Evolutionary conservation across 1,140 invertebrate species (phyloP).

Genomic region (Drosophila triauraria): DNA sequence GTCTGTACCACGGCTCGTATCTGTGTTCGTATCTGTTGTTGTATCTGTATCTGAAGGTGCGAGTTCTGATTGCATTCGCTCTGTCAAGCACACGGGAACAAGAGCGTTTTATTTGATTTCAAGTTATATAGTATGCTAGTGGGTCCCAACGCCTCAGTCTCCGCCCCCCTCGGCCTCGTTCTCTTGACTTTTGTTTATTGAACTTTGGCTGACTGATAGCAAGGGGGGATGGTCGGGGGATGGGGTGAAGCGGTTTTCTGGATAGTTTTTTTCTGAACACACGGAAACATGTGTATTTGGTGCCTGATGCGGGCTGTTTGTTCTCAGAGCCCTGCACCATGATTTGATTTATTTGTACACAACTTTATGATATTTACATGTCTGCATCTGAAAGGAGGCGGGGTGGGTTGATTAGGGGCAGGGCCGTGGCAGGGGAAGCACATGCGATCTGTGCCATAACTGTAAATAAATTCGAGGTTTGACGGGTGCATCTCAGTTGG

Average conservation of each 20-base stretch:
- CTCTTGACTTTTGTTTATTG: conserved; percentile 66
- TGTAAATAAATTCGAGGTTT: conserved; percentile 50
- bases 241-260: background rate
- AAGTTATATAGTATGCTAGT: conserved; percentile 32
- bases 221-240: background rate
- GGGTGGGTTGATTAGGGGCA: background rate
- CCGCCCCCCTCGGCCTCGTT: conserved; percentile 2
- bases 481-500: background rate
- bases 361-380: conserved; percentile 80
- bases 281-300: conserved; percentile 75
- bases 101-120: conserved; percentile 71
- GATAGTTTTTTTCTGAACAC: conserved; percentile 46
- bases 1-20: conserved; percentile 42
- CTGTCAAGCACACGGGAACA: conserved; percentile 37
- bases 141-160: background rate
- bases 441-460: conserved; percentile 42
- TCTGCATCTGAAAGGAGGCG: conserved; percentile 27
- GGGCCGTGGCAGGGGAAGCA: conserved; percentile 13
- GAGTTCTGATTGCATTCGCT: conserved; percentile 67
- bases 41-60: conserved; percentile 60
- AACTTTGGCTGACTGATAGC: conserved; percentile 67
- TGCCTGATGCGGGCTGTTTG: conserved; percentile 73
- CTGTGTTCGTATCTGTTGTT: conserved; percentile 27
- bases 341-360: conserved; percentile 82
- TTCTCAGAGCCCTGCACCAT: conserved; percentile 56